Evolutionary conservation across 2,888 invertebrate genomes (phyloP), one percentile per base, ranked within the genome.

Genomic region (Eilema griseolum): DNA sequence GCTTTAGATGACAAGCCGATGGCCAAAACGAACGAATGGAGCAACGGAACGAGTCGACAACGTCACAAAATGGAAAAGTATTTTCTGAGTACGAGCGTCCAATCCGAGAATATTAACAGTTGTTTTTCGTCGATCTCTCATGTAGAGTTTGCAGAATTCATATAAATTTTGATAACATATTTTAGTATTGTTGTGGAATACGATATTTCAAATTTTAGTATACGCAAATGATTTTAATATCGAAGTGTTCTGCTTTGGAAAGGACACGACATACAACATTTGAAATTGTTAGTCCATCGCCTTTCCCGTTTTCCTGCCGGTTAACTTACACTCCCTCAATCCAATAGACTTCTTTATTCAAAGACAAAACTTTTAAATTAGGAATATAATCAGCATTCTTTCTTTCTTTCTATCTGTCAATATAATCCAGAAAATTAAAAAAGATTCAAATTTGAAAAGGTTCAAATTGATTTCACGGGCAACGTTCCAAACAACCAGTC

Each of bases 11-110:
- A 80, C 78, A 75, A 65, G 37, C 31, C 57, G 69, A 59, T 70
- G 66, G 10, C 75, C 79, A 85, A 84, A 85, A 85, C 80, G 79
- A 85, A 70, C 61, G 56, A 67, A 61, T 11, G 37, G 66, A 61
- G 63, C 70, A 78, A 60, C 68, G 79, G 83, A 79, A 74, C 67
- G 65, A 72, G 69, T 73, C 69, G 67, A 71, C 74, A 61, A 68
- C 76, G 73, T 69, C 71, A 74, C 73, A 76, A 66, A 78, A 80
- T 68, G 60, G 61, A 68, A 75, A 85, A 82, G 76, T 73, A 66
- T 77, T 64, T 72, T 66, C 63, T 60, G 46, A 33, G 69, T 79
- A 73, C 64, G 69, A 69, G 74, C 57, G 24, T 70, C 28, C 73
- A 73, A 72, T 76, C 16, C 60, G 46, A 64, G 59, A 69, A 73